Evolutionary conservation across 2,113 vertebrate genomes (phyloP).

Genomic region (Lagenorhynchus albirostris): DNA sequence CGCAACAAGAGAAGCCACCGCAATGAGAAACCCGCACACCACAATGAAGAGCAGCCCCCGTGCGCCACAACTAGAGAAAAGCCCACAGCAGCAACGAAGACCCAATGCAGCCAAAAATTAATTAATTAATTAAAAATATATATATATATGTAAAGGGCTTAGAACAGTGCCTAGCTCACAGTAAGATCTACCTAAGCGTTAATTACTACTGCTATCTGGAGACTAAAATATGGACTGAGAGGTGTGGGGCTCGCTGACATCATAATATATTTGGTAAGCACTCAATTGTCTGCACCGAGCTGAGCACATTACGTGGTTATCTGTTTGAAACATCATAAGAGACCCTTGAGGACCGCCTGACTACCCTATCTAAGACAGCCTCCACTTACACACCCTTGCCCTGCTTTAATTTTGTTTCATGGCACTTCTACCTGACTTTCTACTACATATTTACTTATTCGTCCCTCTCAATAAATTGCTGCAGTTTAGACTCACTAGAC

Average conservation of each 20-base stretch:
- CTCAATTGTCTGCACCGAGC: background rate
- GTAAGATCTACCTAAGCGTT: conserved; percentile 14
- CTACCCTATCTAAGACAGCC: background rate
- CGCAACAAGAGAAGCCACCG: no score
- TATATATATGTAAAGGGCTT: background rate
- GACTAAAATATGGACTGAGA: conserved; percentile 36
- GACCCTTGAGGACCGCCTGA: background rate
- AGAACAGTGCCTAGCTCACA: background rate
- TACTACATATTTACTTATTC: background rate
- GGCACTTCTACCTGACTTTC: background rate
- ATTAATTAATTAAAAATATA: no score
- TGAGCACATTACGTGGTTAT: background rate
- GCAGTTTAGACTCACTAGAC: background rate
- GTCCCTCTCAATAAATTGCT: background rate
- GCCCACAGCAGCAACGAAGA: no score
- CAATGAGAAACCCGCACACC: no score
- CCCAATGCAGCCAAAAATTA: no score
- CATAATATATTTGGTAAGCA: conserved; percentile 23
- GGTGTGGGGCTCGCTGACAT: background rate
- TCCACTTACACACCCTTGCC: background rate
- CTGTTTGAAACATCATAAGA: conserved; percentile 16
- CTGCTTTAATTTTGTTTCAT: background rate
- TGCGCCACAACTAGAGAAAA: no score
- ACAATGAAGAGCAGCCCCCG: no score
- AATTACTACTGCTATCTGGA: conserved; percentile 6